phyloP scores from a whole-genome alignment of 2,113 vertebrate species.

The Prochilodus magdalenae region DNA sequence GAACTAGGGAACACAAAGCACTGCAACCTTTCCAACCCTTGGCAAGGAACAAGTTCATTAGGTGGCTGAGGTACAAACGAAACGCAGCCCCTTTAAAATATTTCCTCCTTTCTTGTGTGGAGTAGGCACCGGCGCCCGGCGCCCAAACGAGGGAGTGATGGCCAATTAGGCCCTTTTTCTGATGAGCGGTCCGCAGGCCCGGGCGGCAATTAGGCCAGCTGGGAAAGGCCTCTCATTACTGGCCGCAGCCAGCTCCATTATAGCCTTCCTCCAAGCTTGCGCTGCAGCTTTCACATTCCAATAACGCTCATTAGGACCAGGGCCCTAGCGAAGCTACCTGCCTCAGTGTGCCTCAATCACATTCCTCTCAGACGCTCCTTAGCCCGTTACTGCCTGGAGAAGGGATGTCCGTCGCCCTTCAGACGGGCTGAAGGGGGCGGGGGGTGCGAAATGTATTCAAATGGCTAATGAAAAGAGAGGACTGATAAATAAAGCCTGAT shows the following conservation, averaged over 20 bases:
- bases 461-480: not conserved
- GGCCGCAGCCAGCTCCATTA: slow-evolving; percentile 56
- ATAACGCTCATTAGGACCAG: slow-evolving; percentile 55
- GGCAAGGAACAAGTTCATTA: slow-evolving; percentile 72
- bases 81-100: slow-evolving; percentile 59
- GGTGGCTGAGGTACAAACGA: slow-evolving; percentile 63
- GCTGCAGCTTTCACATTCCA: slow-evolving; percentile 56
- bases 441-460: not conserved
- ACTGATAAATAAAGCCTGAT: slow-evolving; percentile 3
- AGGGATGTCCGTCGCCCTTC: not conserved
- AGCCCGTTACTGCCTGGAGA: slow-evolving; percentile 5
- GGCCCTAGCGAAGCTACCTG: slow-evolving; percentile 25
- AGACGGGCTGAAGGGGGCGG: not conserved
- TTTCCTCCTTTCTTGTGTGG: slow-evolving; percentile 56
- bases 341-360: slow-evolving; percentile 2
- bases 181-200: slow-evolving; percentile 72
- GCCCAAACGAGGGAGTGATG: slow-evolving; percentile 73
- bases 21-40: slow-evolving; percentile 60
- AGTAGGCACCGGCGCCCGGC: not conserved
- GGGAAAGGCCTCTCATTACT: slow-evolving; percentile 73
- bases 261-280: slow-evolving; percentile 55
- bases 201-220: slow-evolving; percentile 73
- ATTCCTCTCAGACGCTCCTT: slow-evolving; percentile 29
- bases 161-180: slow-evolving; percentile 75
- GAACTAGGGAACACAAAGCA: slow-evolving; percentile 59